Evolutionary conservation across 2,888 invertebrate genomes (phyloP).

Genomic region (Balanococcus diminutus): DNA sequence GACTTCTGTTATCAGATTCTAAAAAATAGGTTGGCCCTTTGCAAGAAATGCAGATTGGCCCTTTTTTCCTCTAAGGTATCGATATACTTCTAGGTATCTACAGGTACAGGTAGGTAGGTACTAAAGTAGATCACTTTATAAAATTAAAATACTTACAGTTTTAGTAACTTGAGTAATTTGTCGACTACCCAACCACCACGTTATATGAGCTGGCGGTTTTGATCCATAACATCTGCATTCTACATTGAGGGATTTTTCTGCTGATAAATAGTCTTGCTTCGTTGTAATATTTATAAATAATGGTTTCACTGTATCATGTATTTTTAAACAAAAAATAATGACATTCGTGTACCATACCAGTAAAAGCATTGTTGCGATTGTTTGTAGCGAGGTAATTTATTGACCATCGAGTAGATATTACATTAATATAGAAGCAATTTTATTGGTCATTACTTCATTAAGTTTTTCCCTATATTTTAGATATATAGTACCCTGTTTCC

Average conservation of each 20-base stretch:
- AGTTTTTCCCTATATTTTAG: not conserved
- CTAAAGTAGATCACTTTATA: no score
- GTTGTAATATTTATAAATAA: conserved; percentile 80
- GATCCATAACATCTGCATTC: conserved; percentile 86
- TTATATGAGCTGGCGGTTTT: conserved; percentile 80
- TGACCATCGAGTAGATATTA: not conserved
- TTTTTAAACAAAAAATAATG: conserved; percentile 7
- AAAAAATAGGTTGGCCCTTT: no score
- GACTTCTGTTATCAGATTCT: no score
- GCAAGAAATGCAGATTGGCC: no score
- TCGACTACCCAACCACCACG: conserved; percentile 87
- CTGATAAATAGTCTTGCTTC: conserved; percentile 81
- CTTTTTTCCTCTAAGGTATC: no score
- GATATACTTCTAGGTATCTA: no score
- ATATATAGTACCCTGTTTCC: not conserved
- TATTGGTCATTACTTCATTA: not conserved
- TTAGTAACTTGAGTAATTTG: conserved; percentile 67
- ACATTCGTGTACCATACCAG: not conserved
- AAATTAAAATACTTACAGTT: conserved; percentile 45
- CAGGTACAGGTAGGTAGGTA: no score
- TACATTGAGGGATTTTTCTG: conserved; percentile 82
- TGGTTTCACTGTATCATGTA: conserved; percentile 78
- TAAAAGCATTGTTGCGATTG: not conserved
- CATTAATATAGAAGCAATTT: not conserved
- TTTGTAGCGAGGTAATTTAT: not conserved